Evolutionary conservation across 2,888 invertebrate species (phyloP), one percentile per base, ranked within the genome.

Genomic region (Cyclophora punctaria): DNA sequence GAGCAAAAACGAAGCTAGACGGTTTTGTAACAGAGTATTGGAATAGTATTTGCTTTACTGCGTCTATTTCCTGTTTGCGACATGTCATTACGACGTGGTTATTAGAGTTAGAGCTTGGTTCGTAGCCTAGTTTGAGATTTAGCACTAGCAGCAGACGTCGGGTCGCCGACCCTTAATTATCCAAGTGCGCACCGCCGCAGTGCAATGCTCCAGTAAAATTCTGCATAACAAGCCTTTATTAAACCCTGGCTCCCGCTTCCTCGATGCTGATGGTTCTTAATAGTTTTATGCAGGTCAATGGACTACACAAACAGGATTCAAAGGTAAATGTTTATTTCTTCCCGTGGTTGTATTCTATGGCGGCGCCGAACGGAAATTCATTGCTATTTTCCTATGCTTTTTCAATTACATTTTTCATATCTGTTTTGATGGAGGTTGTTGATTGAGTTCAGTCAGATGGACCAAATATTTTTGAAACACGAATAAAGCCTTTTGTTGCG

Each of bases 191-290:
- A 77, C 77, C 73, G 74, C 71, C 72, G 74, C 75, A 75, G 84
- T 80, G 83, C 87, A 86, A 81, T 83, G 84, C 80, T 82, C 87
- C 82, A 84, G 83, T 86, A 83, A 84, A 85, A 80, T 84, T 84
- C 78, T 79, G 81, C 76, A 83, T 82, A 85, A 86, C 83, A 78
- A 82, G 80, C 69, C 77, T 83, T 84, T 84, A 87, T 85, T 85
- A 76, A 80, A 75, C 72, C 74, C 71, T 70, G 74, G 69, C 71
- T 60, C 63, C 51, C 52, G 68, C 70, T 75, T 71, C 73, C 75
- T 71, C 57, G 64, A 67, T 62, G 57, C 53, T 60, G 60, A 59
- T 71, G 60, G 55, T 66, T 73, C 63, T 65, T 66, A 67, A 64
- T 69, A 68, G 64, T 66, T 67, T 65, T 63, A 64, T 64, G 63